Base-by-base conservation (phyloP, 1,140 invertebrate genomes). In the Heliothis subflexa region DNA sequence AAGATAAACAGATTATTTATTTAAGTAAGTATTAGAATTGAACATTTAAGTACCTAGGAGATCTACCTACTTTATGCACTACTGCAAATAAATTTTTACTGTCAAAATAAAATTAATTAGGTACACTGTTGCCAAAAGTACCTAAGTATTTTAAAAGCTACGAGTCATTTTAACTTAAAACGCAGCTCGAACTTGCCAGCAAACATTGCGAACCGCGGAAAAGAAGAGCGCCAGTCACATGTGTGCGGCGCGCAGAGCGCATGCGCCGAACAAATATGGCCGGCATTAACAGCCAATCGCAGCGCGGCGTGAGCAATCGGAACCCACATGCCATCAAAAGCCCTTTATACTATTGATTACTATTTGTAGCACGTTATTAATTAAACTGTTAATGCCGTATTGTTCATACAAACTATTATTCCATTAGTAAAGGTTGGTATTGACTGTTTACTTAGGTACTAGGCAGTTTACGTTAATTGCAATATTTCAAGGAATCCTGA, bases 201-300 rank as follows among this genome's bases (percentile, higher is more conserved):
- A 54, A 55, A 78, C 74, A 78, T 55, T 66, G 77, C 73, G 18
- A 68, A 71, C 50, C 61, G 81, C 71, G 70, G 75, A 74, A 75
- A 61, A 74, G 81, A 68, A 76, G 74, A 79, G 28, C 78, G 80
- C 82, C 81, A 84, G 85, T 83, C 89, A 88, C 89, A 91, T 91
- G 89, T 90, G 89, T 86, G 87, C 74, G 71, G 82, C 80, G 80
- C 79, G 72, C 66, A 83, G 55, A 79, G 85, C 92, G 91, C 92
- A 93, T 92, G 90, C 90, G 90, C 86, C 74, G 78, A 91, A 84
- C 86, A 89, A 93, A 93, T 73, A 93, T 94, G 91, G 92, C 91
- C 88, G 92, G 81, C 88, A 52, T 55, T 76, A 75, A 71, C 85
- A 83, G 81, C 92, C 92, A 94, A 94, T 94, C 85, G 82, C 33